phyloP scores from a whole-genome alignment of 2,888 invertebrate species.

The Phasia obesa region DNA sequence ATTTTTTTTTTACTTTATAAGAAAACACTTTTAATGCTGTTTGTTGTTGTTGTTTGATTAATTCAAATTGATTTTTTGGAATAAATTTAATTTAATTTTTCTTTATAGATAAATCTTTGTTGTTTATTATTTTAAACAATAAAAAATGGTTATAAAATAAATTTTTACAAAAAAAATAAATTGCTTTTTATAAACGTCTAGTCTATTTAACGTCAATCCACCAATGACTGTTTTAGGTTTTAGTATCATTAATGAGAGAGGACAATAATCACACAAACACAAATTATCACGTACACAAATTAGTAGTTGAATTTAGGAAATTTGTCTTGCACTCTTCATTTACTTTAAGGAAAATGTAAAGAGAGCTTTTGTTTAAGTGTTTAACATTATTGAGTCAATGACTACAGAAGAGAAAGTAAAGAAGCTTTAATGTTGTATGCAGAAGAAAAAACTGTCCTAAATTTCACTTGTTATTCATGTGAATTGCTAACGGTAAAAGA shows the following conservation, averaged over 20 bases:
- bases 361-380: conserved; percentile 14
- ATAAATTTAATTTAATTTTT: conserved; percentile 8
- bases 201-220: conserved; percentile 63
- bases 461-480: no score
- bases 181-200: conserved; percentile 56
- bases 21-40: conserved; percentile 47
- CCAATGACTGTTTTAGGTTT: conserved; percentile 57
- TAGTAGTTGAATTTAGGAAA: conserved; percentile 64
- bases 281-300: conserved; percentile 26
- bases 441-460: neutral
- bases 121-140: conserved; percentile 36
- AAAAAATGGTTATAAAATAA: conserved; percentile 64
- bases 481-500: no score
- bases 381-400: neutral
- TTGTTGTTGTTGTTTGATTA: conserved; percentile 39
- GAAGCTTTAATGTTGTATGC: neutral
- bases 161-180: conserved; percentile 64
- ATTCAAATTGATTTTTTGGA: conserved; percentile 38
- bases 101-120: conserved; percentile 17
- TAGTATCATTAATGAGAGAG: conserved; percentile 48
- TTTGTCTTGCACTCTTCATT: conserved; percentile 9
- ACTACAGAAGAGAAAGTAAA: neutral
- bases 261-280: conserved; percentile 23
- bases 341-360: conserved; percentile 5
- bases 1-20: conserved; percentile 57